Conservation (phyloP, 2,113 vertebrate genomes). For the Limanda limanda region DNA sequence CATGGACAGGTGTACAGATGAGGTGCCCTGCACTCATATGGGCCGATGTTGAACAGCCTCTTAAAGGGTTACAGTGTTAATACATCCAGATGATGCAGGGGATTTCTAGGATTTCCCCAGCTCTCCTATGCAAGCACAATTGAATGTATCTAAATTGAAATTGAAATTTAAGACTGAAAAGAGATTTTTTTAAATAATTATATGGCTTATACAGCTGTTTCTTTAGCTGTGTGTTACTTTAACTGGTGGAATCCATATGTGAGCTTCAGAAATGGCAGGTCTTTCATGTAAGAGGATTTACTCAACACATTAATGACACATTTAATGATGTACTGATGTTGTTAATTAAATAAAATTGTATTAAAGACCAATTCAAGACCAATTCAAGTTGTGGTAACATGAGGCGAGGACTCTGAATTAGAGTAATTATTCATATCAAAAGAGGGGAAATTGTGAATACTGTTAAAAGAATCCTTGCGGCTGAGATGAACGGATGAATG, state of each 20-base stretch:
- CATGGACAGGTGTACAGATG: no score
- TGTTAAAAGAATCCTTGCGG: constrained; percentile 18
- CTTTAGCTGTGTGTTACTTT: background rate
- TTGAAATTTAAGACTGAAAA: background rate
- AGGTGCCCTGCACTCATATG: no score
- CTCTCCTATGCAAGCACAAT: background rate
- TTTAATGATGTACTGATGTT: constrained; percentile 51
- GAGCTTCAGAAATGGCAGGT: constrained; percentile 33
- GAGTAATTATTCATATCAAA: constrained; percentile 55
- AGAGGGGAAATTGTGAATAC: constrained; percentile 43
- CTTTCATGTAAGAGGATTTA: constrained; percentile 39
- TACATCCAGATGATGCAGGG: no score
- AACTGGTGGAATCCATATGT: constrained; percentile 16
- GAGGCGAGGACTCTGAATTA: constrained; percentile 58
- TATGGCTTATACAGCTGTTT: background rate
- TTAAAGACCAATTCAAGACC: constrained; percentile 63
- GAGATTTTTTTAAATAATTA: background rate
- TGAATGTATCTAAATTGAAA: background rate
- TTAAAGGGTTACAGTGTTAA: constrained; percentile 18
- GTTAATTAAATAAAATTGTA: constrained; percentile 68
- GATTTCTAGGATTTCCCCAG: background rate
- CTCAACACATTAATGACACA: constrained; percentile 48
- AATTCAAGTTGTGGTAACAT: constrained; percentile 59
- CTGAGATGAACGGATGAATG: constrained; percentile 38
- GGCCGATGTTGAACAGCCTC: background rate